Evolutionary conservation across 2,797 vertebrate genomes (phyloP), one percentile per base, ranked within the genome.

Genomic region (Artibeus jamaicensis): DNA sequence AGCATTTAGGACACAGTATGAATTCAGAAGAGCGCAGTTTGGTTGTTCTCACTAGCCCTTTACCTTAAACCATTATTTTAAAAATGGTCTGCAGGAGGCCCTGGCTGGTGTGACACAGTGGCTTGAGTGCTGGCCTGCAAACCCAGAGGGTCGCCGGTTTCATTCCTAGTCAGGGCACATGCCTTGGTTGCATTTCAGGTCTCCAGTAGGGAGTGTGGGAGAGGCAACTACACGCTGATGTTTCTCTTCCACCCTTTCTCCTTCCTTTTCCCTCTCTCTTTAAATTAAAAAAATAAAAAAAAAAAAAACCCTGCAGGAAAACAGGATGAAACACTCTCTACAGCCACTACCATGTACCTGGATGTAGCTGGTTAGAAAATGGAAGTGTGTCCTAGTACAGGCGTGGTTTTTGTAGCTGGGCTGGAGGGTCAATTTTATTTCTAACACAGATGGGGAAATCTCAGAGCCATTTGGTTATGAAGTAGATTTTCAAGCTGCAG

Each of bases 401-500:
- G 9, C 91, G 76, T 71, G 62, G 91, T 59, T 97, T 92, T 95
- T 97, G 95, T 97, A 26, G 89, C 53, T 77, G 46, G 93, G n/a
- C 62, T 92, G 2, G 5, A 39, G 94, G 79, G 37, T 97, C 10
- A 94, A 53, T 97, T 97, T 87, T 85, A 96, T 96, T 92, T 85
- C 89, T 62, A 90, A 92, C 77, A 55, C 68, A 24, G 89, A 76
- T 81, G 91, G 95, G 92, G 88, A 91, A 65, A 1, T 97, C 95
- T 44, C 96, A 94, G 16, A 77, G 93, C 81, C 48, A 87, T 97
- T 97, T 91, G 98, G 98, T 98, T 98, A 97, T 98, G 94, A 93
- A 98, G 97, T 97, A 98, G 96, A 95, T 98, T 99, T 98, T 97
- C 98, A 98, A 98, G 93, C 97, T 50, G 90, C 97, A 96, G 81